phyloP scores from a whole-genome alignment of 2,888 invertebrate species.

The Acleris cristana region DNA sequence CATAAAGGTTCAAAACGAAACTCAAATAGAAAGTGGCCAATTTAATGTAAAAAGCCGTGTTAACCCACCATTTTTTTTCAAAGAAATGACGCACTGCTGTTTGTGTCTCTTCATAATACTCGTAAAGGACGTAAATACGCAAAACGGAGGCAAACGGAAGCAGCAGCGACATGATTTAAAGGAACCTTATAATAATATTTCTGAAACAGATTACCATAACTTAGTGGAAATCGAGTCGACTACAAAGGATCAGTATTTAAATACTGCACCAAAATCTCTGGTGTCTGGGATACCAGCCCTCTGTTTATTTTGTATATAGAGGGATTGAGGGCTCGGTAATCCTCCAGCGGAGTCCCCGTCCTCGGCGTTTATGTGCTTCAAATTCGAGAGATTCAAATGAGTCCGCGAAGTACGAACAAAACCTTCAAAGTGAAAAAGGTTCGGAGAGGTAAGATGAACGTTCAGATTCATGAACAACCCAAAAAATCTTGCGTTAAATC shows the following conservation, averaged over 20 bases:
- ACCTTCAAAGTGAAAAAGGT: constrained; percentile 2
- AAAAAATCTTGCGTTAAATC: too few species aligned
- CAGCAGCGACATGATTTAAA: constrained; percentile 34
- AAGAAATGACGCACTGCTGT: constrained; percentile 47
- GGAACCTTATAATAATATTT: constrained; percentile 51
- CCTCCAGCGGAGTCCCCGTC: constrained; percentile 2
- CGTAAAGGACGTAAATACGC: constrained; percentile 52
- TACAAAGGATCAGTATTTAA: constrained; percentile 61
- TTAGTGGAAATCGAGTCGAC: constrained; percentile 46
- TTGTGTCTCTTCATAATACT: constrained; percentile 56
- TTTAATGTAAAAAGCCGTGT: not conserved
- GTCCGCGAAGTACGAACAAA: constrained; percentile 11
- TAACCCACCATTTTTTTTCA: constrained; percentile 36
- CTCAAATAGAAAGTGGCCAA: too few species aligned
- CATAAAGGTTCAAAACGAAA: too few species aligned
- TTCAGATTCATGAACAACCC: not conserved
- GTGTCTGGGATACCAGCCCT: constrained; percentile 22
- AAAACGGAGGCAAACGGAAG: constrained; percentile 48
- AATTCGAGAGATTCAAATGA: constrained; percentile 27
- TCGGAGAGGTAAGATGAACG: not conserved
- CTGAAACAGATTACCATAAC: constrained; percentile 61
- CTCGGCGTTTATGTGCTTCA: constrained; percentile 22
- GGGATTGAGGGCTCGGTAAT: constrained; percentile 25
- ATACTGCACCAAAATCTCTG: constrained; percentile 58
- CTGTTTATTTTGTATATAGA: constrained; percentile 33